Evolutionary conservation across 1,140 invertebrate species (phyloP).

Genomic region (Popillia japonica): DNA sequence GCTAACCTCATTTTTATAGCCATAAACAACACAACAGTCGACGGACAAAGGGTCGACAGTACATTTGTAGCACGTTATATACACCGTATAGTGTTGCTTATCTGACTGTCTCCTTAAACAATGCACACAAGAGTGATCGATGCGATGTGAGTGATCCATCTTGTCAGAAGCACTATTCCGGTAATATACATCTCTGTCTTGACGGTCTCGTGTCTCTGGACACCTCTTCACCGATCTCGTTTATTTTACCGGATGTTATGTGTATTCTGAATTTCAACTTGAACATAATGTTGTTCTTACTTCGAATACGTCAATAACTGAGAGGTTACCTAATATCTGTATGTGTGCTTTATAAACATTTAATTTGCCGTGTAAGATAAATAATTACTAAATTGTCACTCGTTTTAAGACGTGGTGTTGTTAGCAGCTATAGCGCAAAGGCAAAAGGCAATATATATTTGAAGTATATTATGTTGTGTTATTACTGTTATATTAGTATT

Average conservation of each 20-base stretch:
- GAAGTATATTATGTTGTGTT: no score
- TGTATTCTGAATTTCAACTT: no score
- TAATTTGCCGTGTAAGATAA: no score
- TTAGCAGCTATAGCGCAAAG: no score
- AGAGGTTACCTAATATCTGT: no score
- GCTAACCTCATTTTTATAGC: slow-evolving; percentile 7
- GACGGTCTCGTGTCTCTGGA: slow-evolving; percentile 13
- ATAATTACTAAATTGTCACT: no score
- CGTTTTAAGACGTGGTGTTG: no score
- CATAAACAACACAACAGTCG: slow-evolving; percentile 20
- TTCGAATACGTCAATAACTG: no score
- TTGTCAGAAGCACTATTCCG: slow-evolving; percentile 28
- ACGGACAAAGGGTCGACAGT: slow-evolving; percentile 23
- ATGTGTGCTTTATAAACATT: no score
- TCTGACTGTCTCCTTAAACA: slow-evolving; percentile 37
- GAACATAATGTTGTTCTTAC: no score
- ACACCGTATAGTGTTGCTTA: slow-evolving; percentile 31
- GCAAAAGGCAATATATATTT: no score
- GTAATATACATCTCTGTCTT: slow-evolving; percentile 37
- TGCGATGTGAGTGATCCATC: slow-evolving; percentile 36
- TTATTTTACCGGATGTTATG: neutral
- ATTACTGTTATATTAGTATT: no score
- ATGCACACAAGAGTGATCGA: slow-evolving; percentile 37
- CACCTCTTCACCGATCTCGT: neutral
- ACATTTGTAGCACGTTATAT: slow-evolving; percentile 29